Base-by-base conservation (phyloP, 2,797 vertebrate species). In the Manis javanica region DNA sequence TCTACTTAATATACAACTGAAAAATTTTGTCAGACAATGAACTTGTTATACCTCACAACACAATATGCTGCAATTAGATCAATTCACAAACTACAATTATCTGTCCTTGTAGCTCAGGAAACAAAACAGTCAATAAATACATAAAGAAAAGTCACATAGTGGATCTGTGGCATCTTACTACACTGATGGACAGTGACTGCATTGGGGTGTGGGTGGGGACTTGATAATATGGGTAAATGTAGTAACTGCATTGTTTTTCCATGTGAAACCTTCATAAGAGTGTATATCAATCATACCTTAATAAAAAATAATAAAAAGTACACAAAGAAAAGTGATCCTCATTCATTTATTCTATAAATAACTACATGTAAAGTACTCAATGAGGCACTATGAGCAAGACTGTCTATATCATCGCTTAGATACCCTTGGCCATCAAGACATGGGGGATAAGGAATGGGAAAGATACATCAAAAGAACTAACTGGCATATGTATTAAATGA, bases 321-420 rank as follows among this genome's bases (percentile, higher is more conserved):
- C 37, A 39, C 37, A 39, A 39, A 39, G 37, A 53, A 51, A 88
- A 79, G 77, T 21, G 7, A 63, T 79, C 77, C 59, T 79, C 10
- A 51, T 16, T 42, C 57, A 86, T 69, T 91, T 87, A 59, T 61
- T 85, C 74, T 89, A 42, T 71, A 96, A 95, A 87, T 75, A 91
- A 31, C 15, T 69, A 29, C 37, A 57, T 53, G 19, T 11, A 68
- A 75, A 77, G 37, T 84, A 53, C 11, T 79, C 23, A 75, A 51
- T 11, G 42, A 94, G 37, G 29, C 4, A 37, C 63, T 71, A 63
- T 14, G 18, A 26, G 13, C 1, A 83, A 66, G 19, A 37, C 16
- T 72, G 46, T 46, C 46, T 10, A 46, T 46, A 46, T 46, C 46
- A 46, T 46, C 46, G 2, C 46, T 46, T 46, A 86, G 37, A 72